Evolutionary conservation across 1,140 invertebrate genomes (phyloP).

Genomic region (Drosophila mojavensis): DNA sequence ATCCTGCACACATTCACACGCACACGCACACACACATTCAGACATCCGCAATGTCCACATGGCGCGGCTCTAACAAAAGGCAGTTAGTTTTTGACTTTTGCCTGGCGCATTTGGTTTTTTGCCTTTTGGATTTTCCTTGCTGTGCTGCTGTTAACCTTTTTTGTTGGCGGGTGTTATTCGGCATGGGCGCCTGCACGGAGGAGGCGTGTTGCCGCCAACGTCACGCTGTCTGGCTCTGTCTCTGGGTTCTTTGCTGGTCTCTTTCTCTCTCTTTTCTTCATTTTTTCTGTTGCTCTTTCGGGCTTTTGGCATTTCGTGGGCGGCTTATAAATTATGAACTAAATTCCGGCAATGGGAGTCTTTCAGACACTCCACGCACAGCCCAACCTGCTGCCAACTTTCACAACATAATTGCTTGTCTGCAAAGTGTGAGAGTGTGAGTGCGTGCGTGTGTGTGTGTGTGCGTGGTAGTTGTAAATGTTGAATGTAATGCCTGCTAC

Average conservation of each 20-base stretch:
- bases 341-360: slow-evolving; percentile 42
- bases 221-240: slow-evolving; percentile 68
- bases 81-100: slow-evolving; percentile 74
- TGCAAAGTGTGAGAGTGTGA: slow-evolving; percentile 4
- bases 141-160: slow-evolving; percentile 59
- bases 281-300: slow-evolving; percentile 20
- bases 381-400: slow-evolving; percentile 24
- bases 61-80: slow-evolving; percentile 75
- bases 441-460: slow-evolving; percentile 9
- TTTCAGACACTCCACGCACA: slow-evolving; percentile 8
- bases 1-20: slow-evolving; percentile 20
- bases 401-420: slow-evolving; percentile 69
- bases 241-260: slow-evolving; percentile 6
- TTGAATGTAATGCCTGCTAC: slow-evolving; percentile 46
- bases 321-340: slow-evolving; percentile 76
- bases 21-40: slow-evolving; percentile 24
- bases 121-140: slow-evolving; percentile 29
- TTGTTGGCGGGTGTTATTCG: slow-evolving; percentile 30
- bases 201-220: slow-evolving; percentile 63
- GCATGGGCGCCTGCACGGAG: slow-evolving; percentile 13
- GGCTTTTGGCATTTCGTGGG: slow-evolving; percentile 51
- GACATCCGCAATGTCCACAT: slow-evolving; percentile 68
- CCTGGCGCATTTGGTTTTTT: slow-evolving; percentile 15
- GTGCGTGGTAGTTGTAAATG: slow-evolving; percentile 31
- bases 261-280: not conserved